phyloP scores from a whole-genome alignment of 1,140 invertebrate genomes.

The Pristionchus pacificus region DNA sequence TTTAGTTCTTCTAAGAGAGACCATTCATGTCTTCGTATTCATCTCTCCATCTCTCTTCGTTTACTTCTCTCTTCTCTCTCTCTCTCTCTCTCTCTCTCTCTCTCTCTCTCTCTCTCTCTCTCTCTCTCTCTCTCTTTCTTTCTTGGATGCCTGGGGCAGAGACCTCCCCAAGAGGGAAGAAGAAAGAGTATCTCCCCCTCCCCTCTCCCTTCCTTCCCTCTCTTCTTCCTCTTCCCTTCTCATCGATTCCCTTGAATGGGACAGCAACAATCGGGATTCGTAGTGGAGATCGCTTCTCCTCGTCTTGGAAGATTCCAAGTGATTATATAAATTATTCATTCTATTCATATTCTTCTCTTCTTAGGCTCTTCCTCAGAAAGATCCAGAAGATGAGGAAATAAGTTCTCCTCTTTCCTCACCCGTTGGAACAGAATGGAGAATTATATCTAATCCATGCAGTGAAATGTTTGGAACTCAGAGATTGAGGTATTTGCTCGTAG shows the following conservation, averaged over 20 bases:
- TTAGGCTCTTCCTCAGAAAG: constrained; percentile 47
- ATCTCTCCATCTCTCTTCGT: no score
- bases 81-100: not conserved
- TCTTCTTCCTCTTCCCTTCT: no score
- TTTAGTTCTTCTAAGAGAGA: no score
- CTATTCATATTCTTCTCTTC: constrained; percentile 22
- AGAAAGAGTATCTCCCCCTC: not conserved
- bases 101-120: not conserved
- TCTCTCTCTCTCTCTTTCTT: not conserved
- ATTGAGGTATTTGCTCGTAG: constrained; percentile 13
- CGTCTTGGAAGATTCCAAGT: constrained; percentile 49
- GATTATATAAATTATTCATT: no score
- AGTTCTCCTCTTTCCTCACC: not conserved
- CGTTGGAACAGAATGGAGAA: constrained; percentile 42
- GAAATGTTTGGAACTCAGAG: constrained; percentile 24
- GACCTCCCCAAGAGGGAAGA: not conserved
- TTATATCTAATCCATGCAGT: constrained; percentile 42
- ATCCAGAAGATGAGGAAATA: constrained; percentile 43
- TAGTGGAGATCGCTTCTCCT: constrained; percentile 45
- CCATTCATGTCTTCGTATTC: no score
- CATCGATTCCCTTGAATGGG: constrained; percentile 36
- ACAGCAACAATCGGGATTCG: constrained; percentile 47
- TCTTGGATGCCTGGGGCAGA: not conserved
- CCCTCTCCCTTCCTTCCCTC: no score
- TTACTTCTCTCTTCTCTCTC: not conserved